phyloP scores from a whole-genome alignment of 2,113 vertebrate species.

The Pteronura brasiliensis region DNA sequence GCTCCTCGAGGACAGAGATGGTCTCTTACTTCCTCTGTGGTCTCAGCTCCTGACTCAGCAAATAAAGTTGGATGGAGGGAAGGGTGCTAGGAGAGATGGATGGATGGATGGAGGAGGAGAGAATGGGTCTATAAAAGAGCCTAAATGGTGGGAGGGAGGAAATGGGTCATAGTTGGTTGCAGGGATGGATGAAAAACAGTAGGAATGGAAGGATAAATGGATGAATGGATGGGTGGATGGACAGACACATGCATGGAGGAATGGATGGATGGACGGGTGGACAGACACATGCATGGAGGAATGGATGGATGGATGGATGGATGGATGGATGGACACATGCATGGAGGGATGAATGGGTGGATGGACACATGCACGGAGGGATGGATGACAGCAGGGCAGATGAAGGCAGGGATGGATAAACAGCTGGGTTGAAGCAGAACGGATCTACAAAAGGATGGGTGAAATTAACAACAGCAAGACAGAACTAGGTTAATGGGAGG shows the following conservation, averaged over 20 bases:
- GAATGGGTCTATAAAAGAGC: not conserved
- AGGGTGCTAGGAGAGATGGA: not conserved
- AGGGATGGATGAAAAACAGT: not conserved
- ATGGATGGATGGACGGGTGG: not conserved
- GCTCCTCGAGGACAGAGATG: not conserved
- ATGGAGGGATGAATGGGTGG: not conserved
- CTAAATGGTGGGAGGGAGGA: not conserved
- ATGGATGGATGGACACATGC: not conserved
- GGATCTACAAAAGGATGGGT: not conserved
- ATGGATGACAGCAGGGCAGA: not conserved
- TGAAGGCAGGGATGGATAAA: not conserved
- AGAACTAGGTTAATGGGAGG: not conserved
- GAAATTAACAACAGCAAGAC: not conserved
- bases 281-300: not conserved
- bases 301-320: not conserved
- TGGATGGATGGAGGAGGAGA: too few relatives aligned
- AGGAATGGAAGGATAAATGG: not conserved
- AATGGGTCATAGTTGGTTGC: not conserved
- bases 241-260: accelerated
- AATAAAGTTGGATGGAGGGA: not conserved
- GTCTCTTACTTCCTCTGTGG: not conserved
- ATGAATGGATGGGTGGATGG: not conserved
- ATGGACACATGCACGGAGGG: not conserved
- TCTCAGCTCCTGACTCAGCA: not conserved
- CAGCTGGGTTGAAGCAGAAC: too few relatives aligned